Evolutionary conservation across 2,797 vertebrate genomes (phyloP).

Genomic region (Spondyliosoma cantharus): DNA sequence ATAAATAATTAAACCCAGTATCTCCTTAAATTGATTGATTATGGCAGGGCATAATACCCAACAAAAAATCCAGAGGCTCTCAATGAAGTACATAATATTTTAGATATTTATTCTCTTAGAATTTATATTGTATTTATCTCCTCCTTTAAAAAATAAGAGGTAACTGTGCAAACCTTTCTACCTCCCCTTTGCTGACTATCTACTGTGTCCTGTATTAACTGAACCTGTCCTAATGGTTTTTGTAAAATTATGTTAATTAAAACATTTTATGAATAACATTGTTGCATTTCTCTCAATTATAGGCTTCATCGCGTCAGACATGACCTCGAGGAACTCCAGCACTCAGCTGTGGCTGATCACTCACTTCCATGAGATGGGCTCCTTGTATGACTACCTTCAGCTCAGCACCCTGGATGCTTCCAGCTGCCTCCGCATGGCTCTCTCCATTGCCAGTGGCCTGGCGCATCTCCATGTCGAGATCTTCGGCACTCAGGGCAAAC

Average conservation of each 20-base stretch:
- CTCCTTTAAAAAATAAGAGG: background rate
- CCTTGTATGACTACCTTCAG: slow-evolving; percentile 96
- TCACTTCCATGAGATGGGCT: slow-evolving; percentile 98
- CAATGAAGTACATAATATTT: too few species aligned
- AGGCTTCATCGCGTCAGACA: slow-evolving; percentile 97
- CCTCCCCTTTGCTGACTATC: background rate
- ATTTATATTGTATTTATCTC: background rate
- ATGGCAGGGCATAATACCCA: background rate
- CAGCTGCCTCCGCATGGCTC: slow-evolving; percentile 92
- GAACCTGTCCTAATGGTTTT: background rate
- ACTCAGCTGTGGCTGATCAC: slow-evolving; percentile 98
- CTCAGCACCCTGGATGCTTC: slow-evolving; percentile 93
- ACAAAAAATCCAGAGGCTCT: background rate
- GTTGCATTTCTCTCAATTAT: slow-evolving; percentile 3
- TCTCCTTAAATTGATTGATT: background rate
- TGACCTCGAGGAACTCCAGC: slow-evolving; percentile 98
- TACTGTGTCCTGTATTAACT: background rate
- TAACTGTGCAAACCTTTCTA: background rate
- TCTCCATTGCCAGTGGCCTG: slow-evolving; percentile 95
- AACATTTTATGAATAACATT: background rate
- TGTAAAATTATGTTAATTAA: background rate
- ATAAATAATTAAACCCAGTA: background rate
- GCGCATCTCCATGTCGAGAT: slow-evolving; percentile 98
- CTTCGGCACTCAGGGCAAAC: slow-evolving; percentile 97
- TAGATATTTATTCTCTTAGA: too few species aligned